phyloP scores from a whole-genome alignment of 2,113 vertebrate species.

The Strix aluco region DNA sequence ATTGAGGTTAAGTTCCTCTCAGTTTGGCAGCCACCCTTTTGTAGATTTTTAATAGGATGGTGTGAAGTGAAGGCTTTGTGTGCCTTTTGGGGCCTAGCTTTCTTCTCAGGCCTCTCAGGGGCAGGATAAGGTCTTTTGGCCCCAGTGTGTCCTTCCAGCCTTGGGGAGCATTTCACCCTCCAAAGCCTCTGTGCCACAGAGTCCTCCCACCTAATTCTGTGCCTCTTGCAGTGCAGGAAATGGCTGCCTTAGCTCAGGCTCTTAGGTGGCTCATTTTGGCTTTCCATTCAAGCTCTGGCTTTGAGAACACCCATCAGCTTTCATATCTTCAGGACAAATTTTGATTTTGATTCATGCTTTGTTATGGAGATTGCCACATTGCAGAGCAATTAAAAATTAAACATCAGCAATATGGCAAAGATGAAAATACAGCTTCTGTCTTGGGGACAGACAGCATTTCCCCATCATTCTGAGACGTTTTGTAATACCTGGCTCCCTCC shows the following conservation, averaged over 20 bases:
- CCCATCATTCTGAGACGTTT: not conserved
- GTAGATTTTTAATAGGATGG: rapidly evolving
- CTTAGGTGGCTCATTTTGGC: not conserved
- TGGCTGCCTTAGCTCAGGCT: not conserved
- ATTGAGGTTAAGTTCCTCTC: not conserved
- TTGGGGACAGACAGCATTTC: not conserved
- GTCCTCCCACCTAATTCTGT: not conserved
- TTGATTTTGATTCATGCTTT: not conserved
- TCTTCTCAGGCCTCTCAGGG: not conserved
- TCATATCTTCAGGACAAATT: not conserved
- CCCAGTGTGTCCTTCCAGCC: not conserved
- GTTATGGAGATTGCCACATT: not conserved
- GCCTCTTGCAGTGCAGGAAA: rapidly evolving
- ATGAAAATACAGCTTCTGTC: not conserved
- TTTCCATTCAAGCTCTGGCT: not conserved
- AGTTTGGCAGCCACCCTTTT: not conserved
- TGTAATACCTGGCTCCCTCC: not conserved
- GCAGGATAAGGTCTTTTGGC: not conserved
- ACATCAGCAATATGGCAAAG: not conserved
- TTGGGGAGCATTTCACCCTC: rapidly evolving
- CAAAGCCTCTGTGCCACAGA: not conserved
- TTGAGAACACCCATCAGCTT: not conserved
- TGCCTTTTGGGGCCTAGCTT: rapidly evolving
- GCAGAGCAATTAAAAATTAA: conserved; percentile 31
- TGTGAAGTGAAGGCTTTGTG: rapidly evolving